phyloP scores from a whole-genome alignment of 2,797 vertebrate genomes.

The Hyperoplus lanceolatus region DNA sequence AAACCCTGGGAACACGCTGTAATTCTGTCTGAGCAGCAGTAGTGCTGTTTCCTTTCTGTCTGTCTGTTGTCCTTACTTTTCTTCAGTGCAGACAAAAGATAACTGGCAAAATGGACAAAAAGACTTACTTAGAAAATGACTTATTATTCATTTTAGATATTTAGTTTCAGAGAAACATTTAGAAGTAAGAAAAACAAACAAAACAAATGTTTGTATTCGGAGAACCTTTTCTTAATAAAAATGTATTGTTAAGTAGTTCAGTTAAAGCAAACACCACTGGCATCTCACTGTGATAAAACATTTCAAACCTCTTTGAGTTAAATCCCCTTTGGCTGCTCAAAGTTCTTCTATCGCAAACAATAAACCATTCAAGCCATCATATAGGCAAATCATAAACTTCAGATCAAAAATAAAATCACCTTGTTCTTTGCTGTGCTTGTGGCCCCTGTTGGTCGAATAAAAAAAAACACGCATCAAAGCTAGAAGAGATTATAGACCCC shows the following conservation, averaged over 20 bases:
- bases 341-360: conserved; percentile 36
- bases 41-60: conserved; percentile 70
- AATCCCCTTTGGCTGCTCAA: conserved; percentile 29
- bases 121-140: conserved; percentile 43
- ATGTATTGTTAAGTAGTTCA: conserved; percentile 31
- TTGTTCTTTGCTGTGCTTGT: conserved; percentile 5
- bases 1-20: conserved; percentile 71
- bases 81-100: conserved; percentile 24
- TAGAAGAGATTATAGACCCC: conserved; percentile 23
- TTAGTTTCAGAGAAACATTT: not conserved
- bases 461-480: conserved; percentile 34
- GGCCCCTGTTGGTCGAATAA: conserved; percentile 36
- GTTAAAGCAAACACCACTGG: conserved; percentile 27
- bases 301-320: conserved; percentile 34
- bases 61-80: conserved; percentile 42
- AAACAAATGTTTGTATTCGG: not conserved
- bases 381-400: conserved; percentile 48
- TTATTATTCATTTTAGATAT: conserved; percentile 22
- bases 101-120: conserved; percentile 35
- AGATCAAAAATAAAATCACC: conserved; percentile 41
- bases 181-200: not conserved
- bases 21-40: conserved; percentile 74
- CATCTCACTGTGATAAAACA: conserved; percentile 55
- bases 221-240: too few relatives aligned
- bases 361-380: conserved; percentile 18